Evolutionary conservation across 1,140 invertebrate genomes (phyloP).

Genomic region (Stratiolaelaps scimitus): DNA sequence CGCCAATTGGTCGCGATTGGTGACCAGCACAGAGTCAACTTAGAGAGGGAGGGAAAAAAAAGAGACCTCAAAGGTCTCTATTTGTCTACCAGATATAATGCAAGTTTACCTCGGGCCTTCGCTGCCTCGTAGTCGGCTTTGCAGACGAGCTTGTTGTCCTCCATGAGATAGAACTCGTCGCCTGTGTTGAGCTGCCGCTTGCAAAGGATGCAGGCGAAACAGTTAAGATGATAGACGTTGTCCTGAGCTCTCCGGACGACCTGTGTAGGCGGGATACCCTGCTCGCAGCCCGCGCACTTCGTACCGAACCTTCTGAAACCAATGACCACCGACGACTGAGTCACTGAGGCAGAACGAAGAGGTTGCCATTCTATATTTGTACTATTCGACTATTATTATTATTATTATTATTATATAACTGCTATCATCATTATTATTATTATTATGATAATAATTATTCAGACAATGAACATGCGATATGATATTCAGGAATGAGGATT

Average conservation of each 20-base stretch:
- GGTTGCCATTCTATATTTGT: neutral
- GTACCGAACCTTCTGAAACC: conserved; percentile 77
- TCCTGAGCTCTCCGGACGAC: conserved; percentile 83
- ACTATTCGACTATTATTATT: too few relatives aligned
- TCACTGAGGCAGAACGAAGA: too few relatives aligned
- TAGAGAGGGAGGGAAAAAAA: too few relatives aligned
- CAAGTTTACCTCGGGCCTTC: conserved; percentile 64
- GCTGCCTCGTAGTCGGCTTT: conserved; percentile 92
- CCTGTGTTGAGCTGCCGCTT: conserved; percentile 86
- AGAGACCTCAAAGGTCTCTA: too few relatives aligned
- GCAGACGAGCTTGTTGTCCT: conserved; percentile 91
- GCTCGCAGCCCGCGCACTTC: conserved; percentile 88
- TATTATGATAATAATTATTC: too few relatives aligned
- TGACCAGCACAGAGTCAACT: too few relatives aligned
- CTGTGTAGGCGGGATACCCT: conserved; percentile 89
- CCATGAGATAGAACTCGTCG: conserved; percentile 95
- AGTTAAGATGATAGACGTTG: conserved; percentile 91
- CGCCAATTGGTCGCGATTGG: too few relatives aligned
- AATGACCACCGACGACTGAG: neutral
- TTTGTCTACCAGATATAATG: neutral
- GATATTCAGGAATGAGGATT: too few relatives aligned
- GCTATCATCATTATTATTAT: conserved; percentile 3
- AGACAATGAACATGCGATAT: too few relatives aligned
- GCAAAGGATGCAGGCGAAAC: conserved; percentile 91
- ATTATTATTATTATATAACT: neutral